phyloP scores from a whole-genome alignment of 2,797 vertebrate genomes.

The Meriones psammophilus region DNA sequence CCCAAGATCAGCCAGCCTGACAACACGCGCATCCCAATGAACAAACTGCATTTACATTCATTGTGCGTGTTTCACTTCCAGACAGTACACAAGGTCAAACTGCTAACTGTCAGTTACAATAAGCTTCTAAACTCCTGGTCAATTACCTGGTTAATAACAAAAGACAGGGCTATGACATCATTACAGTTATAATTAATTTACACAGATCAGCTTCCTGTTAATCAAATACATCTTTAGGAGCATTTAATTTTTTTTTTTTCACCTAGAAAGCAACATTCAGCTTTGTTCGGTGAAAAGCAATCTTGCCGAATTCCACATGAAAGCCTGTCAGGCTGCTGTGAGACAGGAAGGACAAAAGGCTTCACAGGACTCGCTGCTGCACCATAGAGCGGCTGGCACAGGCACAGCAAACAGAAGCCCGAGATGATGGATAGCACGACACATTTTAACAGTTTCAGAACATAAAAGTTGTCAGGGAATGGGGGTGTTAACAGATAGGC shows the following conservation, averaged over 20 bases:
- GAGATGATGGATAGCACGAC: not conserved
- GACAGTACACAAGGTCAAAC: constrained; percentile 77
- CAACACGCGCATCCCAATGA: not conserved
- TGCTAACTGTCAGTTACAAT: constrained; percentile 79
- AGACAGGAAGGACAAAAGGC: constrained; percentile 42
- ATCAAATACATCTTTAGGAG: constrained; percentile 79
- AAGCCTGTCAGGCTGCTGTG: constrained; percentile 53
- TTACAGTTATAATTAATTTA: constrained; percentile 83
- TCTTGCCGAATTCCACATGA: constrained; percentile 59
- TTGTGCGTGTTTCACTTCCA: constrained; percentile 50
- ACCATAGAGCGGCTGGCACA: not conserved
- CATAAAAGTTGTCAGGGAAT: constrained; percentile 51
- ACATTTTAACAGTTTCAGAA: not conserved
- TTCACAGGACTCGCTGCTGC: not conserved
- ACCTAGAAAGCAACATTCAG: constrained; percentile 74
- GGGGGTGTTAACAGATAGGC: not conserved
- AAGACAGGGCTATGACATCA: constrained; percentile 82
- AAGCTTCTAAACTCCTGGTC: constrained; percentile 75
- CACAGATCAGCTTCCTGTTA: constrained; percentile 75
- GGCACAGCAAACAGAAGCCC: constrained; percentile 46
- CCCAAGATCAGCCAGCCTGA: constrained; percentile 3
- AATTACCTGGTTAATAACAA: constrained; percentile 80
- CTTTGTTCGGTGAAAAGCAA: constrained; percentile 68
- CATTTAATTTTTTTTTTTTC: constrained; percentile 67
- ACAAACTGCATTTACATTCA: constrained; percentile 70